phyloP scores from a whole-genome alignment of 2,888 invertebrate genomes.

The Zeuzera pyrina region DNA sequence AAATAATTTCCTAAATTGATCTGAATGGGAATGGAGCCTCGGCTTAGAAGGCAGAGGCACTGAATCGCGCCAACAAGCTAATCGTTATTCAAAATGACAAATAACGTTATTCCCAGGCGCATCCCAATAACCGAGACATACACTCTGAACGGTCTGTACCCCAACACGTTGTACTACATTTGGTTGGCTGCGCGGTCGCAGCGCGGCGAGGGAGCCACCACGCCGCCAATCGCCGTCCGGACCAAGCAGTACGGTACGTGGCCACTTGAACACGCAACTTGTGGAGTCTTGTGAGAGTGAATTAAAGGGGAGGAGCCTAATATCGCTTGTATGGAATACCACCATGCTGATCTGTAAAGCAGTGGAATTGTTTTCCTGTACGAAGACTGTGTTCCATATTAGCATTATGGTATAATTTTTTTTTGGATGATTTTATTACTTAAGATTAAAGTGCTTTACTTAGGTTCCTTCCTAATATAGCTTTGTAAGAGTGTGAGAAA shows the following conservation, averaged over 20 bases:
- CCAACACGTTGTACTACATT: slow-evolving; percentile 96
- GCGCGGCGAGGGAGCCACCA: slow-evolving; percentile 95
- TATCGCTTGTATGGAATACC: too few relatives aligned
- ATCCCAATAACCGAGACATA: slow-evolving; percentile 89
- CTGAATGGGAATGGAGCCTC: too few relatives aligned
- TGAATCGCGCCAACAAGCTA: too few relatives aligned
- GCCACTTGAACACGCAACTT: slow-evolving; percentile 3
- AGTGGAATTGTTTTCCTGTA: too few relatives aligned
- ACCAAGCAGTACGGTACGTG: slow-evolving; percentile 98
- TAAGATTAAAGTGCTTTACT: too few relatives aligned
- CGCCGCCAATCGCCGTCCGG: slow-evolving; percentile 93
- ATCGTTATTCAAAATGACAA: too few relatives aligned
- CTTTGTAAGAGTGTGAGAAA: slow-evolving; percentile 36
- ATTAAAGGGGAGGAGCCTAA: slow-evolving; percentile 19
- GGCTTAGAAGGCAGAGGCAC: too few relatives aligned
- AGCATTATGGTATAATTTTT: too few relatives aligned
- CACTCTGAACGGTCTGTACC: slow-evolving; percentile 91
- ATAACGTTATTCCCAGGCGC: slow-evolving; percentile 65
- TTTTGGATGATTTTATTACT: too few relatives aligned
- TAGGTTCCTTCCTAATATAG: background rate
- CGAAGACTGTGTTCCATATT: too few relatives aligned
- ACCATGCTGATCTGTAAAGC: too few relatives aligned
- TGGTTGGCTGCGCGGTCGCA: slow-evolving; percentile 96
- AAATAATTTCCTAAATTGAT: too few relatives aligned
- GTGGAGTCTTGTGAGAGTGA: background rate